Evolutionary conservation across 2,113 vertebrate genomes (phyloP), one percentile per base, ranked within the genome.

Genomic region (Brachyhypopomus gauderio): DNA sequence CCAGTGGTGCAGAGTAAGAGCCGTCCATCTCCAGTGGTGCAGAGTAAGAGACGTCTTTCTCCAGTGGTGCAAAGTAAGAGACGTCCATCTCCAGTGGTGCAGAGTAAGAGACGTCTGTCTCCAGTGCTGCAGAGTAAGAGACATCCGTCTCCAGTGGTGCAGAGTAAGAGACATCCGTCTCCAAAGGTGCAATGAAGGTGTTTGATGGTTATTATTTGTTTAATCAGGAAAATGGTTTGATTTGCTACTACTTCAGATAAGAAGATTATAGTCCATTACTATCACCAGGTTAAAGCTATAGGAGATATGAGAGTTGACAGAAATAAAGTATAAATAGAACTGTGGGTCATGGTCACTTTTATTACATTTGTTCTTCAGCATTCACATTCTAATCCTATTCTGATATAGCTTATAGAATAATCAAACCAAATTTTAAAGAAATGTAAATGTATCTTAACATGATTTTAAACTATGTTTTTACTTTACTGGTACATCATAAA

Each of bases 171-270:
- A n/a, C n/a, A n/a, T n/a, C n/a, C n/a, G n/a, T n/a, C n/a, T n/a
- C n/a, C n/a, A n/a, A n/a, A n/a, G n/a, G n/a, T n/a, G n/a, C n/a
- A n/a, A n/a, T n/a, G n/a, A n/a, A 34, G 36, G 25, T 63, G 52
- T 70, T 64, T 58, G 71, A 25, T 56, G 62, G 67, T 72, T 81
- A 81, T 73, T 79, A 63, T 86, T 86, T 62, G 77, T 67, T 79
- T 82, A 77, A 84, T 79, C 70, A 8, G 52, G 62, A 55, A 77
- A 83, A 79, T 72, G 80, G 62, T 58, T 58, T 76, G n/a, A 17
- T 1, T 52, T 62, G 36, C 59, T 66, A 75, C 56, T 62, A 72
- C 71, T 79, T 79, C 63, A 72, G 66, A 64, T 62, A 52, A 63
- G 12, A 25, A 71, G 23, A 76, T 25, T 19, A 56, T 41, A 34